Evolutionary conservation across 1,140 invertebrate genomes (phyloP).

Genomic region (Microplitis mediator): DNA sequence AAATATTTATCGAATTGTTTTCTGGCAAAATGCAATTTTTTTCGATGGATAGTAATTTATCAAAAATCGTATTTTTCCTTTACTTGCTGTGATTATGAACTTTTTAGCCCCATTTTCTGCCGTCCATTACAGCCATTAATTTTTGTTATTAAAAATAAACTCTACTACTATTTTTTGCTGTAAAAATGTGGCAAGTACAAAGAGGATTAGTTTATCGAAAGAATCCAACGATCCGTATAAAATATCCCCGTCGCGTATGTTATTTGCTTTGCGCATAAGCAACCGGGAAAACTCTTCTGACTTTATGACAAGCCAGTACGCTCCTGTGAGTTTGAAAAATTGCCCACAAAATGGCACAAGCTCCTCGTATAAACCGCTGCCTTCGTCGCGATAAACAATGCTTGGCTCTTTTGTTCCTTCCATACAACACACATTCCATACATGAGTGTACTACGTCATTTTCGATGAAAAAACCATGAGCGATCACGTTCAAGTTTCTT

Average conservation of each 20-base stretch:
- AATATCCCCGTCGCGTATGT: slow-evolving; percentile 25
- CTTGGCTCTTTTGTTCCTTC: slow-evolving; percentile 9
- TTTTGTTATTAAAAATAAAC: no score
- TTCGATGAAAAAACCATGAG: no score
- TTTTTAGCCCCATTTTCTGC: no score
- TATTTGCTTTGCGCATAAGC: slow-evolving; percentile 31
- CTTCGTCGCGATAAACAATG: slow-evolving; percentile 31
- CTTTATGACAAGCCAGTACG: slow-evolving; percentile 31
- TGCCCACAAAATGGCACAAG: slow-evolving; percentile 25
- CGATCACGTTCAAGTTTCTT: no score
- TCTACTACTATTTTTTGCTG: no score
- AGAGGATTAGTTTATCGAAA: slow-evolving; percentile 15
- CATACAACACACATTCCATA: neutral
- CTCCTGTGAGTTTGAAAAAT: slow-evolving; percentile 32
- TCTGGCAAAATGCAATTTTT: no score
- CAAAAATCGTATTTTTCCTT: no score
- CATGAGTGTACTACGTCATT: no score
- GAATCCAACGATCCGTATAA: slow-evolving; percentile 26
- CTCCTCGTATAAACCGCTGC: slow-evolving; percentile 27
- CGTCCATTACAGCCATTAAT: no score
- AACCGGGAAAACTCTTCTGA: slow-evolving; percentile 27
- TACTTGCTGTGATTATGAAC: no score
- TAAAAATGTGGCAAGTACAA: neutral
- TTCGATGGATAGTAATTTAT: no score
- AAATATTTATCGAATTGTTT: no score